Percentiles rank a stretch among this genome's conserved stretches.
phyloP scores from a whole-genome alignment of 2,888 invertebrate genomes.

The Pegoplata infirma region DNA sequence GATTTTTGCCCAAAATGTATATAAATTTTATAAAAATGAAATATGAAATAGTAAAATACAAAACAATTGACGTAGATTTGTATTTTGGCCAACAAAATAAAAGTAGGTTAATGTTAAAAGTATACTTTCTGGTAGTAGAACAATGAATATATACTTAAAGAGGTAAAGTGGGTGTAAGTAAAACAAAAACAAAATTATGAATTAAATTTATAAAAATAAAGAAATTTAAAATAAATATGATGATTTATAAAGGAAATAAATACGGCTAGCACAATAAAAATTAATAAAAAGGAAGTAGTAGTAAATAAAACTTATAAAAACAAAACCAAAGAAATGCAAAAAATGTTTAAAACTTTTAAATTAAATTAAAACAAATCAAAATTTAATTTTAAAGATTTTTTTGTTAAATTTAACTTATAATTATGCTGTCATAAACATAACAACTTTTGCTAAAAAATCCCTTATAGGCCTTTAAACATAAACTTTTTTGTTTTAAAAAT shows the following conservation, averaged over 20 bases:
- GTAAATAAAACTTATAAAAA: not conserved
- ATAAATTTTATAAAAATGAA: not conserved
- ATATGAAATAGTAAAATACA: conserved; percentile 4
- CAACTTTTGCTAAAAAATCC: not conserved
- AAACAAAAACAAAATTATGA: not conserved
- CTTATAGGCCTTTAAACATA: too few species aligned
- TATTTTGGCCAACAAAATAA: conserved; percentile 15
- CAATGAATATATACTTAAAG: conserved; percentile 8
- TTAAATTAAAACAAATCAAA: not conserved
- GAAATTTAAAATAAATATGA: not conserved
- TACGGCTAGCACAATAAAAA: too few species aligned
- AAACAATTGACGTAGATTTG: conserved; percentile 42
- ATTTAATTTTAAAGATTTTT: not conserved
- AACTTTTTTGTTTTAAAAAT: not conserved
- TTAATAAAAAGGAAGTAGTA: not conserved
- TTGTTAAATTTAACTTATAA: not conserved
- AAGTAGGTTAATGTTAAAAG: conserved; percentile 50
- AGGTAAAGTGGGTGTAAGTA: conserved; percentile 16
- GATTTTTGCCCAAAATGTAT: conserved; percentile 6
- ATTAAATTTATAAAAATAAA: not conserved
- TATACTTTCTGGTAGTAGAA: not conserved
- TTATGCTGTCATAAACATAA: not conserved
- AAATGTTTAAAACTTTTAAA: not conserved
- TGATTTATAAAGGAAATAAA: conserved; percentile 4
- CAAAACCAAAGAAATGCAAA: not conserved